Conservation (phyloP, 2,888 invertebrate genomes). For the Eueremaeus valkanovi region DNA sequence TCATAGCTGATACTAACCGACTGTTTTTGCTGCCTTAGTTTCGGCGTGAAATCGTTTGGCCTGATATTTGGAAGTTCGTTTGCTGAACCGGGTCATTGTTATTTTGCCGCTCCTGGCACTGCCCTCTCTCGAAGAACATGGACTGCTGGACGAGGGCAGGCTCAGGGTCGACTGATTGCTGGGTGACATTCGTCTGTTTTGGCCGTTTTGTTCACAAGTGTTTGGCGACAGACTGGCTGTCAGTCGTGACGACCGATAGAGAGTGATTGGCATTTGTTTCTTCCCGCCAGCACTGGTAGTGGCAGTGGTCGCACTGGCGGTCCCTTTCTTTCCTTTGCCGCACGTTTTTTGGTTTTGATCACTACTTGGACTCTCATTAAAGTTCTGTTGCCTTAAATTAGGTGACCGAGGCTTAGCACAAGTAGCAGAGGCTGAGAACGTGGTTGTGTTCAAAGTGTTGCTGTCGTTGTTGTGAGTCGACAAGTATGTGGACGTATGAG, state of each 20-base stretch:
- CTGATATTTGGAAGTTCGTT: conserved; percentile 78
- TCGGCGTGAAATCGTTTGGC: conserved; percentile 90
- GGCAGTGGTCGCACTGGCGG: conserved; percentile 50
- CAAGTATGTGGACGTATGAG: conserved; percentile 1
- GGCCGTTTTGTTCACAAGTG: not conserved
- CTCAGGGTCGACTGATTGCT: conserved; percentile 31
- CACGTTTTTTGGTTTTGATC: conserved; percentile 10
- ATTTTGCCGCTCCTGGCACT: conserved; percentile 37
- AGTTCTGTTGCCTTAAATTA: not conserved
- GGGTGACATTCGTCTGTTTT: conserved; percentile 35
- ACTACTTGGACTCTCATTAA: conserved; percentile 14
- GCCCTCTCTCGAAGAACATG: conserved; percentile 39
- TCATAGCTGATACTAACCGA: too few relatives aligned
- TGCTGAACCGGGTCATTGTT: conserved; percentile 65
- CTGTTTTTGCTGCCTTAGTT: conserved; percentile 92
- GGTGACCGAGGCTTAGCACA: conserved; percentile 16
- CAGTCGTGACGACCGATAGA: conserved; percentile 30
- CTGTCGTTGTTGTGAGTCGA: conserved; percentile 10
- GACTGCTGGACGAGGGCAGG: conserved; percentile 38
- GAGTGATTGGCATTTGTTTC: conserved; percentile 37
- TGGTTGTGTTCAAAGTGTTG: conserved; percentile 15
- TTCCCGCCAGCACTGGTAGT: not conserved
- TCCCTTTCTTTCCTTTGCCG: not conserved
- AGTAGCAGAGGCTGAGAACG: conserved; percentile 26
- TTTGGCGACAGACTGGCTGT: conserved; percentile 25